Conservation (phyloP, 2,113 vertebrate genomes). For the Spermophilus dauricus region DNA sequence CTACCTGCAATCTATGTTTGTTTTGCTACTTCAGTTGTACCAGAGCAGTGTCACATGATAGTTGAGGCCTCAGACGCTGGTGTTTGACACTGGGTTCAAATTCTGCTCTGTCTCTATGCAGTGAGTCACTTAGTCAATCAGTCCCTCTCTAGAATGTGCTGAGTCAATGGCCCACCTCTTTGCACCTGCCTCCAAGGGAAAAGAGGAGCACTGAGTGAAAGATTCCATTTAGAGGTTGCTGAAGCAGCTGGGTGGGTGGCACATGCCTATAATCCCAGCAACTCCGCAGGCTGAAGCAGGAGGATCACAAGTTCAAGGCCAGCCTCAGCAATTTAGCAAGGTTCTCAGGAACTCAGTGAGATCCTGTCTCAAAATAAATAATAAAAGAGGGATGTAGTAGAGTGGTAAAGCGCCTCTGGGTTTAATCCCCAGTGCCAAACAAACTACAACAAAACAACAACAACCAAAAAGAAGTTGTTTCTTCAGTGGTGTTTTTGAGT, state of each 20-base stretch:
- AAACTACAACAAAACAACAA: no score
- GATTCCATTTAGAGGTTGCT: background rate
- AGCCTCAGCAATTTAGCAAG: no score
- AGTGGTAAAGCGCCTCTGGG: no score
- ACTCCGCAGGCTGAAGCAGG: no score
- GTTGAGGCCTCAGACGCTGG: background rate
- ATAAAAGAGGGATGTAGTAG: no score
- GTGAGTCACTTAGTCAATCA: background rate
- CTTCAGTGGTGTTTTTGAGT: background rate
- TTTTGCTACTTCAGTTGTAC: background rate
- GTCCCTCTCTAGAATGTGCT: background rate
- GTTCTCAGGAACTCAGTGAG: no score
- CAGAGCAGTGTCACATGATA: no score
- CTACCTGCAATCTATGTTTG: background rate
- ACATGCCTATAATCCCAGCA: no score
- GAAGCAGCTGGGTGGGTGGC: background rate
- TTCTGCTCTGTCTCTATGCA: background rate
- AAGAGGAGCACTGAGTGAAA: background rate
- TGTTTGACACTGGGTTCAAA: background rate
- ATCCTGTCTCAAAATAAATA: no score
- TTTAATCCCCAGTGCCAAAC: no score
- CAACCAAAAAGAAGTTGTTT: no score
- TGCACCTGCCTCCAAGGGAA: background rate
- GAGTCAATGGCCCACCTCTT: background rate
- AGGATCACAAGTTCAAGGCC: no score